phyloP scores from a whole-genome alignment of 92 coral and sea anemone genomes.

The Phenganax stokvisi region DNA sequence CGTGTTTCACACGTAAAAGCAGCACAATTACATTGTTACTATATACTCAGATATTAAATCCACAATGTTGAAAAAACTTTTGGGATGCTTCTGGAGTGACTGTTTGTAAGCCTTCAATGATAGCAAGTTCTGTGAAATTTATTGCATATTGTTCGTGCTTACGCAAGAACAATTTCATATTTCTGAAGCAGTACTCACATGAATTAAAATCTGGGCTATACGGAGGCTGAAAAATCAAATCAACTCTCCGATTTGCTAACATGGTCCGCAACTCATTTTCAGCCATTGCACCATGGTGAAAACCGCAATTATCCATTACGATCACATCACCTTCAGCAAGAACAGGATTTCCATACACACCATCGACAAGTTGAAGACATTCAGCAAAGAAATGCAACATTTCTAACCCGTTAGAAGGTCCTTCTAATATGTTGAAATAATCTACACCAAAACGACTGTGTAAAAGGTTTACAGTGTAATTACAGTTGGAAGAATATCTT shows the following conservation, averaged over 20 bases:
- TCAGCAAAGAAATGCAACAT: conserved; percentile 50
- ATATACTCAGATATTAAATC: conserved; percentile 14
- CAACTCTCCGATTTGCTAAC: conserved; percentile 36
- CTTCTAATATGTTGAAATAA: conserved; percentile 45
- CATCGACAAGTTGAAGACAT: conserved; percentile 39
- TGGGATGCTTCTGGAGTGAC: conserved; percentile 6
- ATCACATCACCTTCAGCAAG: conserved; percentile 35
- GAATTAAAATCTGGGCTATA: conserved; percentile 44
- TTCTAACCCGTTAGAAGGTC: conserved; percentile 52
- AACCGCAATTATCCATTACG: conserved; percentile 8
- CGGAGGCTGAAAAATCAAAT: conserved; percentile 46
- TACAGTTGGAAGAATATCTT: conserved; percentile 44
- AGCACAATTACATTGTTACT: neutral
- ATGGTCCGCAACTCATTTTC: conserved; percentile 36
- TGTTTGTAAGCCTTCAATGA: conserved; percentile 9
- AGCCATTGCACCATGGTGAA: conserved; percentile 18
- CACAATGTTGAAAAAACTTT: neutral
- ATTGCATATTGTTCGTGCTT: conserved; percentile 39
- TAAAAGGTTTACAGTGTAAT: conserved; percentile 44
- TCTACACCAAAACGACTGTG: conserved; percentile 46
- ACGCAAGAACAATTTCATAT: conserved; percentile 39
- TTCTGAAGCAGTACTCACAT: conserved; percentile 34
- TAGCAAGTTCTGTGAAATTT: conserved; percentile 43
- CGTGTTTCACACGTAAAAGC: conserved; percentile 4
- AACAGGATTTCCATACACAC: conserved; percentile 39